Conservation (phyloP, 2,113 vertebrate genomes). For the Azemiops feae region DNA sequence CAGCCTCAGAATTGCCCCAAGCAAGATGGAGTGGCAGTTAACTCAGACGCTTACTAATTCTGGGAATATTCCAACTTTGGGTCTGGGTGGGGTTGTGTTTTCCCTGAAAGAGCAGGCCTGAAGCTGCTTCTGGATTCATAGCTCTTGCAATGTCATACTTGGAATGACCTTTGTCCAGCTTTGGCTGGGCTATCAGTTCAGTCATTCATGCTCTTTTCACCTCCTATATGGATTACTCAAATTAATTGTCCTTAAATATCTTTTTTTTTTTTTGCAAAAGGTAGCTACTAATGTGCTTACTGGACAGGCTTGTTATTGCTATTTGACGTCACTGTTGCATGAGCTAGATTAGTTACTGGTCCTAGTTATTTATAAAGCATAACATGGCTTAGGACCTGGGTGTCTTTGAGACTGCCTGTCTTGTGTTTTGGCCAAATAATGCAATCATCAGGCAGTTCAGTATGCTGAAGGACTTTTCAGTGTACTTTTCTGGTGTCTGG, state of each 20-base stretch:
- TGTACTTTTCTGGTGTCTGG: neutral
- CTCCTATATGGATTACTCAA: neutral
- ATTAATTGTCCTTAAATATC: neutral
- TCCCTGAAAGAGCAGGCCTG: neutral
- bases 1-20: neutral
- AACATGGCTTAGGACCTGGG: neutral
- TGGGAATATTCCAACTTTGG: neutral
- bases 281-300: neutral
- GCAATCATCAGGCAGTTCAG: too few relatives aligned
- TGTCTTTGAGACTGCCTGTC: neutral
- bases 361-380: neutral
- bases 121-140: neutral
- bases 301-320: neutral
- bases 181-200: neutral
- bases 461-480: neutral
- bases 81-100: neutral
- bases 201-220: neutral
- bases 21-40: neutral
- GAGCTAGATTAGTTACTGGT: neutral
- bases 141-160: neutral
- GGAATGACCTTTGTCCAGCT: neutral
- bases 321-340: neutral
- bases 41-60: neutral
- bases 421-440: neutral
- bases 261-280: neutral